Evolutionary conservation across 2,888 invertebrate species (phyloP).

Genomic region (Ormyrus pomaceus): DNA sequence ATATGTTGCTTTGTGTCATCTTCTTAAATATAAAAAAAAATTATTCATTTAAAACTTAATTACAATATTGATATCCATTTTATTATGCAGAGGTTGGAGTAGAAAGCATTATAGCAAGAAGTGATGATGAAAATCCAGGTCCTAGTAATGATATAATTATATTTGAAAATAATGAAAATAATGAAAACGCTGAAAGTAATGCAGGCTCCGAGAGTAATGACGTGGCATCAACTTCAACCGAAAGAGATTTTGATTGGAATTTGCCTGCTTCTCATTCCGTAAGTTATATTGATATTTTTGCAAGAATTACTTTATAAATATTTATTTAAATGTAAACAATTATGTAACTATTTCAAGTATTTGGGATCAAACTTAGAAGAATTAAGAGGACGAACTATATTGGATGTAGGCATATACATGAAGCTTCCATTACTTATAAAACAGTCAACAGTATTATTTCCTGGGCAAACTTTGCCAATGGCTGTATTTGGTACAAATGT

Average conservation of each 20-base stretch:
- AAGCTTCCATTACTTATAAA: slow-evolving; percentile 80
- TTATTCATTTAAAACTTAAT: no score
- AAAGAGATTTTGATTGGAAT: slow-evolving; percentile 76
- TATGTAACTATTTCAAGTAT: slow-evolving; percentile 75
- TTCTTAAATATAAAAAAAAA: no score
- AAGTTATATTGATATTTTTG: slow-evolving; percentile 60
- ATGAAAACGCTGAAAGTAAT: slow-evolving; percentile 6
- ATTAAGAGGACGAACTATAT: slow-evolving; percentile 81
- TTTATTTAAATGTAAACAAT: slow-evolving; percentile 10
- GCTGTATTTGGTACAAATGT: slow-evolving; percentile 78
- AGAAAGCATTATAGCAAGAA: no score
- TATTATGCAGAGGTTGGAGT: no score
- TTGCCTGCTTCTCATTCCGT: slow-evolving; percentile 79
- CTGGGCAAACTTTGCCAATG: slow-evolving; percentile 88
- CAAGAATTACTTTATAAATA: not conserved
- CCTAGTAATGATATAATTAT: slow-evolving; percentile 1
- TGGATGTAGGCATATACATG: slow-evolving; percentile 78
- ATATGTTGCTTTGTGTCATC: no score
- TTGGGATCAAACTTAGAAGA: slow-evolving; percentile 80
- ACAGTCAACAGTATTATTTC: slow-evolving; percentile 82
- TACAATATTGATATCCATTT: no score
- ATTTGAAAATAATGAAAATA: slow-evolving; percentile 4
- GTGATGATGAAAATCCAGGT: no score
- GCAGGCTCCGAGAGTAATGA: slow-evolving; percentile 6
- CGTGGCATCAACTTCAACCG: not conserved